Percentiles rank a stretch among this genome's conserved stretches.
phyloP scores from a whole-genome alignment of 2,888 invertebrate species.

The Lasioglossum pauxillum region DNA sequence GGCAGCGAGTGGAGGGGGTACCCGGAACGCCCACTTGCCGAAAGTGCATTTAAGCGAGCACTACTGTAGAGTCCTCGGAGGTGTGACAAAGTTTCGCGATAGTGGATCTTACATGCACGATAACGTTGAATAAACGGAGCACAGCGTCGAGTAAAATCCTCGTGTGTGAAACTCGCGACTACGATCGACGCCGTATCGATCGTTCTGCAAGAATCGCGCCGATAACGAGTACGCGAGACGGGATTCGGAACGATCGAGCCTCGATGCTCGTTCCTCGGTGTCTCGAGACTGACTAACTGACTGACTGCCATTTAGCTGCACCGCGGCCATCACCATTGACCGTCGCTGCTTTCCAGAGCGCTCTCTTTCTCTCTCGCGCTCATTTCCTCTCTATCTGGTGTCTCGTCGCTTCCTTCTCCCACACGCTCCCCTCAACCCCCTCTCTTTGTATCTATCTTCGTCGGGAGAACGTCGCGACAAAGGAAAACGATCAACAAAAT shows the following conservation, averaged over 20 bases:
- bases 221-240: background rate
- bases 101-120: background rate
- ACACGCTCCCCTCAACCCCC: background rate
- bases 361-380: slow-evolving; percentile 24
- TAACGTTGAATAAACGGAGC: background rate
- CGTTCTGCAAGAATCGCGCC: background rate
- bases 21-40: background rate
- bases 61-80: background rate
- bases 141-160: background rate
- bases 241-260: too few relatives aligned
- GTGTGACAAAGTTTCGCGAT: background rate
- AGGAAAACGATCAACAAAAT: slow-evolving; percentile 18
- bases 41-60: background rate
- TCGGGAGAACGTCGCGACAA: slow-evolving; percentile 12
- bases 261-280: slow-evolving; percentile 71
- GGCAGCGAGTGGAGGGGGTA: background rate
- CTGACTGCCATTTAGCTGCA: slow-evolving; percentile 44
- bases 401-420: background rate
- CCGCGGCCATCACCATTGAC: slow-evolving; percentile 77
- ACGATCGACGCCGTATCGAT: background rate
- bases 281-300: slow-evolving; percentile 78
- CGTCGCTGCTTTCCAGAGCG: slow-evolving; percentile 59
- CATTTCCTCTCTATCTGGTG: background rate
- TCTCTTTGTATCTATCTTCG: background rate
- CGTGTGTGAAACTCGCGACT: background rate